These are phyloP conservation scores for Gallinago solitaria DNA, from an alignment of 2,797 vertebrate species.

Conservation along the genomic window DNA sequence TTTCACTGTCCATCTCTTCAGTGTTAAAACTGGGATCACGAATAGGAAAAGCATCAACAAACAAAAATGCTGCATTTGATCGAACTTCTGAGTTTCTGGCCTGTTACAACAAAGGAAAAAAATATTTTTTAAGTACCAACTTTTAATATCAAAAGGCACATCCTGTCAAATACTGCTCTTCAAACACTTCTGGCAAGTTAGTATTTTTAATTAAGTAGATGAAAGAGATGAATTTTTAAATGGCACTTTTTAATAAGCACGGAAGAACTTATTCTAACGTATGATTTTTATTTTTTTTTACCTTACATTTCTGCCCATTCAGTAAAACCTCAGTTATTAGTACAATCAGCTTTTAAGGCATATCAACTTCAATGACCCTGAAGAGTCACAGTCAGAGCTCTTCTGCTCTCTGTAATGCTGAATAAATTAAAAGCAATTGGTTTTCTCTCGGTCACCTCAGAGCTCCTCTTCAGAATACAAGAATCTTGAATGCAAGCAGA, in stretches of 20 bases:
- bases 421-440: background rate
- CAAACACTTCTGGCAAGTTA: background rate
- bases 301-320: background rate
- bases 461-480: background rate
- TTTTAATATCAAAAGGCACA: background rate
- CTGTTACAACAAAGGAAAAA: constrained; percentile 68
- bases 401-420: background rate
- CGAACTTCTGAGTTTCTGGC: constrained; percentile 91
- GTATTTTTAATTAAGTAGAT: background rate
- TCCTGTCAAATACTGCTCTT: background rate
- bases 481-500: background rate
- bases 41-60: constrained; percentile 92
- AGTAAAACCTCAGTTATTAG: background rate
- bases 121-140: background rate
- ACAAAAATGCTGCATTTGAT: constrained; percentile 90
- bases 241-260: background rate
- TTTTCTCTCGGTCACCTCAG: background rate
- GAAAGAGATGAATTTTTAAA: background rate
- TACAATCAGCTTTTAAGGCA: background rate
- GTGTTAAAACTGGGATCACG: constrained; percentile 82
- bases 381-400: background rate
- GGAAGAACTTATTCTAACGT: background rate
- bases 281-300: background rate
- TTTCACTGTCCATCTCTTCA: constrained; percentile 80
- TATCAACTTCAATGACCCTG: background rate